Conservation (phyloP, 2,113 vertebrate genomes). For the Caracal caracal region DNA sequence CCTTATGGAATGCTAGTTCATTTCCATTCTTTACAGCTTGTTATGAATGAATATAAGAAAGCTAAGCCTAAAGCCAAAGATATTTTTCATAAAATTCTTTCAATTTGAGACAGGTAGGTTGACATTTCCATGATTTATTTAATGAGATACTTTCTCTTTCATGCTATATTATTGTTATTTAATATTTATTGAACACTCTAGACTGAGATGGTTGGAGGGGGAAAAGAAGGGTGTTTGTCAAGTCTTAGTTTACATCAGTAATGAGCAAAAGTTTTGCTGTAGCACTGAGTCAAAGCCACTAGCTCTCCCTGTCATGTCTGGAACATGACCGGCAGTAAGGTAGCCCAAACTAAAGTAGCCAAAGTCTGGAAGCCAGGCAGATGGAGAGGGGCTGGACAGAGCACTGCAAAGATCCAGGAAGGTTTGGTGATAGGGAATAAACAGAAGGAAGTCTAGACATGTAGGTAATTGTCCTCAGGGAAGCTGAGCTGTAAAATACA, state of each 20-base stretch:
- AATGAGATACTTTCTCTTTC: slow-evolving; percentile 37
- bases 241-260: slow-evolving; percentile 9
- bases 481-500: background rate
- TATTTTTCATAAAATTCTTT: slow-evolving; percentile 61
- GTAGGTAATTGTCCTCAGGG: background rate
- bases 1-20: slow-evolving; percentile 52
- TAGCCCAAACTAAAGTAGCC: background rate
- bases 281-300: background rate
- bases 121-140: slow-evolving; percentile 60
- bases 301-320: background rate
- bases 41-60: slow-evolving; percentile 67
- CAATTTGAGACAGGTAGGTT: background rate
- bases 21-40: slow-evolving; percentile 67
- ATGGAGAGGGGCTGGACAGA: background rate
- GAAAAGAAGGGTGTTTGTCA: background rate
- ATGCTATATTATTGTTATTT: slow-evolving; percentile 61
- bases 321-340: background rate
- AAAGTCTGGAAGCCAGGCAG: background rate
- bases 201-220: background rate
- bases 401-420: background rate
- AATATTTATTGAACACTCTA: slow-evolving; percentile 54
- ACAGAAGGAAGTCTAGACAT: background rate
- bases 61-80: slow-evolving; percentile 59
- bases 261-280: slow-evolving; percentile 28
- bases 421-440: background rate